These are phyloP conservation scores for Trichonephila clavata DNA, from an alignment of 1,140 invertebrate species.

Conservation along the genomic window DNA sequence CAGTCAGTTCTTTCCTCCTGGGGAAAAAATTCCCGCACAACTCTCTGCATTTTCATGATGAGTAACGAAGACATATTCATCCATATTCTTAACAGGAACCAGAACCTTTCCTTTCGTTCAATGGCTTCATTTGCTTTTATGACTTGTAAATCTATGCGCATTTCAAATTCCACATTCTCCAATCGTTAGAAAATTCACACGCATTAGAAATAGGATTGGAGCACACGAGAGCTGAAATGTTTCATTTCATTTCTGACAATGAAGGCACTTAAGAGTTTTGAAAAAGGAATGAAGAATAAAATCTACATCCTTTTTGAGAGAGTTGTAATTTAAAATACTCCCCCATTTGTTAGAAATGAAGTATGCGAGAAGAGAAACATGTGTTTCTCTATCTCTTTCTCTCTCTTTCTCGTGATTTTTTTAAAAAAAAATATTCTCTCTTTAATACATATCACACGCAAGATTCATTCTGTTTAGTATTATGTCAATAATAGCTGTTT, in stretches of 20 bases:
- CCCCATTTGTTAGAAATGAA: too few relatives aligned
- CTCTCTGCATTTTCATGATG: not conserved
- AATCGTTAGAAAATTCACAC: not conserved
- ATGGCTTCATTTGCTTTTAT: not conserved
- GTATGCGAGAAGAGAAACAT: too few relatives aligned
- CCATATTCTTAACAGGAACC: not conserved
- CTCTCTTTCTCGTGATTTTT: not conserved
- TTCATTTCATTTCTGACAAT: not conserved
- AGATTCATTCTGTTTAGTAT: too few relatives aligned
- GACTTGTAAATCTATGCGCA: conserved; percentile 29
- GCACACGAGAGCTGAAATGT: not conserved
- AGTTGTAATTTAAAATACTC: too few relatives aligned
- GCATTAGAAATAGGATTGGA: not conserved
- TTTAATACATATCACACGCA: too few relatives aligned
- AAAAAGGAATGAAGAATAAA: not conserved
- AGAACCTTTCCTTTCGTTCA: not conserved
- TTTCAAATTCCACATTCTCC: not conserved
- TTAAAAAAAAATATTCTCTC: too few relatives aligned
- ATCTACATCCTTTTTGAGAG: not conserved
- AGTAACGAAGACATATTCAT: not conserved
- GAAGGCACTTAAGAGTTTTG: not conserved
- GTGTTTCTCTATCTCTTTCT: too few relatives aligned
- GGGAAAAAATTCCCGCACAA: not conserved
- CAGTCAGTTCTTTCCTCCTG: not conserved
- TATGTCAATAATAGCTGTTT: too few relatives aligned